Evolutionary conservation across 1,140 invertebrate species (phyloP).

Genomic region (Brachionus asplanchnoidis): DNA sequence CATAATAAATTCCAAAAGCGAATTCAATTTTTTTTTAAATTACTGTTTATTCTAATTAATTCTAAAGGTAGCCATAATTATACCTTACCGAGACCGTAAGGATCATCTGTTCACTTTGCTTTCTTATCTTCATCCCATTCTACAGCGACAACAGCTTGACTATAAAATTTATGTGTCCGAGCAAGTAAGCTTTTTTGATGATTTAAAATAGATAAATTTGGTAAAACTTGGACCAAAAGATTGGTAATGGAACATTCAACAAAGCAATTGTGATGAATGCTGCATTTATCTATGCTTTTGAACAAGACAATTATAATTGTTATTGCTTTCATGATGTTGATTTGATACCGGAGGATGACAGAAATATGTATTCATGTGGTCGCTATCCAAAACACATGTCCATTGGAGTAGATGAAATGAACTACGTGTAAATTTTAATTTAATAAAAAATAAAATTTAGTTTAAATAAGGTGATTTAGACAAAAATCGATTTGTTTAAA

Average conservation of each 20-base stretch:
- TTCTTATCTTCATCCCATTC: constrained; percentile 80
- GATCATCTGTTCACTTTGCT: constrained; percentile 74
- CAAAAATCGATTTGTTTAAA: background rate
- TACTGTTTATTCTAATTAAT: background rate
- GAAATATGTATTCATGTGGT: constrained; percentile 64
- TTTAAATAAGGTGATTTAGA: no score
- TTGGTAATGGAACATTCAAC: constrained; percentile 70
- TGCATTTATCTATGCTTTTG: constrained; percentile 52
- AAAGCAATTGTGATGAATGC: constrained; percentile 42
- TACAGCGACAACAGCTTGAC: constrained; percentile 78
- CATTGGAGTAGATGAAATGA: constrained; percentile 69
- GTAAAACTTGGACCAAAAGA: constrained; percentile 54
- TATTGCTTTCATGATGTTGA: constrained; percentile 82
- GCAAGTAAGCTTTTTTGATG: constrained; percentile 61
- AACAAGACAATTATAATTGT: constrained; percentile 75
- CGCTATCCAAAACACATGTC: constrained; percentile 66
- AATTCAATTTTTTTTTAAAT: background rate
- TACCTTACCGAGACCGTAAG: constrained; percentile 78
- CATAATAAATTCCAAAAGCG: background rate
- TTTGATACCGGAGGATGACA: constrained; percentile 62
- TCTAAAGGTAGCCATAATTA: constrained; percentile 69
- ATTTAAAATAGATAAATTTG: background rate
- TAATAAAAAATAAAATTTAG: background rate
- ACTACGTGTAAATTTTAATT: constrained; percentile 47
- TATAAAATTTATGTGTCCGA: constrained; percentile 87